Evolutionary conservation across 2,113 vertebrate genomes (phyloP).

Genomic region (Coreoperca whiteheadi): DNA sequence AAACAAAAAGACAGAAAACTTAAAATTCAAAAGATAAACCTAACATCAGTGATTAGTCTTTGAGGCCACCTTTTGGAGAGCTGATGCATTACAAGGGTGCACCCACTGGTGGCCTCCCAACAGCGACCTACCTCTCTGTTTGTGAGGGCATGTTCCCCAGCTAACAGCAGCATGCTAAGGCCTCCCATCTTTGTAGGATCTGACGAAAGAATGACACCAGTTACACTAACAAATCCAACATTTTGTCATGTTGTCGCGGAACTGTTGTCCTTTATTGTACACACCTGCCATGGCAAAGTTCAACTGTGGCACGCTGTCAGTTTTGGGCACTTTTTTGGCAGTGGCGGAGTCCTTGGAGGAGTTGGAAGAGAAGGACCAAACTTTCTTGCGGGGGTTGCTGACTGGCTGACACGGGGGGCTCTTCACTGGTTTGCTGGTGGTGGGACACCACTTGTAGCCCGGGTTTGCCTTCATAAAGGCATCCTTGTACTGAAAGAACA

Average conservation of each 20-base stretch:
- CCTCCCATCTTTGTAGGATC: constrained; percentile 99
- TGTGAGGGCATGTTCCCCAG: constrained; percentile 95
- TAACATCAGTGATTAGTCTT: neutral
- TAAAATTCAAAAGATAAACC: neutral
- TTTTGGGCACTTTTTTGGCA: constrained; percentile 90
- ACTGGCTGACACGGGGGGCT: constrained; percentile 86
- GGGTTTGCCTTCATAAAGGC: constrained; percentile 99
- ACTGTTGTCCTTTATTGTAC: constrained; percentile 50
- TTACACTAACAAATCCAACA: constrained; percentile 22
- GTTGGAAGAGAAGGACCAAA: constrained; percentile 92
- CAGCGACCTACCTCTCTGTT: constrained; percentile 90
- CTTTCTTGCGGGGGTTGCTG: constrained; percentile 91
- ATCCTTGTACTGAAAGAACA: constrained; percentile 92
- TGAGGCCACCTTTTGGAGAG: constrained; percentile 31
- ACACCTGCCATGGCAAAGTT: constrained; percentile 98
- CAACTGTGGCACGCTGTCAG: constrained; percentile 92
- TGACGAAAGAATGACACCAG: constrained; percentile 62
- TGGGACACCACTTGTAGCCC: constrained; percentile 98
- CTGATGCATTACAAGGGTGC: constrained; percentile 8
- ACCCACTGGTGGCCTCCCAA: constrained; percentile 1
- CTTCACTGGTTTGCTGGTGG: constrained; percentile 97
- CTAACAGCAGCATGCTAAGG: constrained; percentile 97
- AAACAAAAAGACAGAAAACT: neutral
- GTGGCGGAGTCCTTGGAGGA: constrained; percentile 89
- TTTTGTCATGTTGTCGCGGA: neutral